Base-by-base conservation (phyloP, 2,888 invertebrate species). In the Drosophila meridiana region DNA sequence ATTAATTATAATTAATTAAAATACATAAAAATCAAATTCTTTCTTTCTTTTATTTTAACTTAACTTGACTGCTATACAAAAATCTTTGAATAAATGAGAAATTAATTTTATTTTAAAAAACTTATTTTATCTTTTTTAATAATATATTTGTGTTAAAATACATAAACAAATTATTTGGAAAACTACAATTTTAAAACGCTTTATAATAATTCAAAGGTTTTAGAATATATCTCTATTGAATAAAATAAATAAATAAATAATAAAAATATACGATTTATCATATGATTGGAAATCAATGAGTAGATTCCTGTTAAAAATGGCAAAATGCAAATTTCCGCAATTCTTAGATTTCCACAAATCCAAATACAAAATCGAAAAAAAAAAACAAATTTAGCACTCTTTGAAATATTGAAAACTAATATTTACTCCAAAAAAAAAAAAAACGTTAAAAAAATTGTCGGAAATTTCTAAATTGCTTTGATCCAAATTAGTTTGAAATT, bases 401-500 rank as follows among this genome's bases (percentile, higher is more conserved):
- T 11, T 8, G 14, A 30, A 64, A 32, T n/a, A 32, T 9, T 8
- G 9, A 32, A 50, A 32, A n/a, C 14, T 34, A 52, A 52, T 52
- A 34, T 52, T 52, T 52, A 52, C 32, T 52, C 20, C 34, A 66
- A 52, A 36, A 36, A 13, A 13, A 0, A n/a, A 20, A 20, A 20
- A 20, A 20, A 6, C 2, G 13, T 20, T 32, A 30, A 52, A 32
- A 28, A 48, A 11, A 28, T 14, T 9, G 13, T 50, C 5, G 9
- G 5, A 43, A 45, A n/a, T 3, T 26, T 52, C 32, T 0, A 28
- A n/a, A 8, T n/a, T 26, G 3, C 59, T 52, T 43, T 57, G 43
- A 40, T 48, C 26, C 4, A 5, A 64, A 60, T 59, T 58, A n/a
- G 28, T n/a, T n/a, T 11, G 50, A 76, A 69, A 47, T 28, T 28